phyloP scores from a whole-genome alignment of 2,797 vertebrate genomes.

The Hephaestus fuliginosus region DNA sequence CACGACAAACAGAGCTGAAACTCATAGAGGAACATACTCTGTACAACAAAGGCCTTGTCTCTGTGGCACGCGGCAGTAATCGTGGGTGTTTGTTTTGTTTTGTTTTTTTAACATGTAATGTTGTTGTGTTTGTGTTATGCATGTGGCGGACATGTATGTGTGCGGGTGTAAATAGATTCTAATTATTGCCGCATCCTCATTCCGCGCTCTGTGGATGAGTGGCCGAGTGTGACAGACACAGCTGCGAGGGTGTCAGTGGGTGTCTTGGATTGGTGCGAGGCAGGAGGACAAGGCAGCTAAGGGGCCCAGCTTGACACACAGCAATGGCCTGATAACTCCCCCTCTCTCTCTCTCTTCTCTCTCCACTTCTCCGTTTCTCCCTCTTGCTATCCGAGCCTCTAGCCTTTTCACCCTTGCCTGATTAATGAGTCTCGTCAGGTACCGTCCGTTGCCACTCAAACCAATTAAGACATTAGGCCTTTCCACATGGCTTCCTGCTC shows the following conservation, averaged over 20 bases:
- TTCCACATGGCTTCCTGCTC: slow-evolving; percentile 75
- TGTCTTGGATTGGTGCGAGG: slow-evolving; percentile 51
- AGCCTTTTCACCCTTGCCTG: slow-evolving; percentile 72
- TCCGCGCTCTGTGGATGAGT: slow-evolving; percentile 63
- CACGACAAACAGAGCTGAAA: slow-evolving; percentile 45
- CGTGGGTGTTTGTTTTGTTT: neutral
- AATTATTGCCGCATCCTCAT: slow-evolving; percentile 72
- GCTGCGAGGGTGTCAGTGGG: slow-evolving; percentile 76
- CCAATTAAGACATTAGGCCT: slow-evolving; percentile 84
- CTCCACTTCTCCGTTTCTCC: slow-evolving; percentile 4
- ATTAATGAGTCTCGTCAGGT: slow-evolving; percentile 85
- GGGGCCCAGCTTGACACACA: slow-evolving; percentile 52
- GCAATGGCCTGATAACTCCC: slow-evolving; percentile 27
- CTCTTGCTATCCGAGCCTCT: slow-evolving; percentile 53
- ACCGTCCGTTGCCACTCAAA: slow-evolving; percentile 80
- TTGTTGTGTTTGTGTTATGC: slow-evolving; percentile 24
- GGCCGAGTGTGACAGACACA: slow-evolving; percentile 74
- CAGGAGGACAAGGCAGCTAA: slow-evolving; percentile 53
- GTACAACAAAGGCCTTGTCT: slow-evolving; percentile 15
- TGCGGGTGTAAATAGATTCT: slow-evolving; percentile 52
- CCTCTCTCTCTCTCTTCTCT: neutral
- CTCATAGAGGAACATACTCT: slow-evolving; percentile 11
- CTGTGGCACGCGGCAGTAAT: neutral
- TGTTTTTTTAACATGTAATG: slow-evolving; percentile 7
- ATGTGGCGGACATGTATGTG: slow-evolving; percentile 11